A percentile compares a stretch with the other conserved stretches of the same genome.
phyloP scores from a whole-genome alignment of 92 coral and sea anemone species.

The Porites divaricata region DNA sequence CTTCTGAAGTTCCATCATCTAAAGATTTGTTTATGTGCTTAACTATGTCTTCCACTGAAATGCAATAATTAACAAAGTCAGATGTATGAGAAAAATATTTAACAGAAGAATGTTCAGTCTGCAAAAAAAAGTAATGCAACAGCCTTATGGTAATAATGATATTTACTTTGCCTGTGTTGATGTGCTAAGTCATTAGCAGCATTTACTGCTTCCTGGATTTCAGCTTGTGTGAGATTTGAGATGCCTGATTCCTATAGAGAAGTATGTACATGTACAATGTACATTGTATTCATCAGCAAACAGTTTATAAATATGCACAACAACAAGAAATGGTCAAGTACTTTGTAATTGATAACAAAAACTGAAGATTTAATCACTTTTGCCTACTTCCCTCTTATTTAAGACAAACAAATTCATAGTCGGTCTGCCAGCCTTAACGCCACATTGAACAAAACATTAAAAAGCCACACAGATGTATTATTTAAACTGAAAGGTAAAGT shows the following conservation, averaged over 20 bases:
- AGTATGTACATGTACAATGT: not conserved
- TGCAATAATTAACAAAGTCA: not conserved
- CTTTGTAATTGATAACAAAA: too few relatives aligned
- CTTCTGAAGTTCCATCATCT: conserved; percentile 77
- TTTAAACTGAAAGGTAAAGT: too few relatives aligned
- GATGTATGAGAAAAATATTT: not conserved
- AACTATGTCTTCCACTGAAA: conserved; percentile 77
- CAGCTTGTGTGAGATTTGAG: conserved; percentile 75
- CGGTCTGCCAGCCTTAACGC: too few relatives aligned
- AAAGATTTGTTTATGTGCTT: conserved; percentile 79
- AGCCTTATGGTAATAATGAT: too few relatives aligned
- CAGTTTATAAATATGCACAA: too few relatives aligned
- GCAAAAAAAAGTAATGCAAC: not conserved
- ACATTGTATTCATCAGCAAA: not conserved
- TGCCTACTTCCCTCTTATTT: too few relatives aligned
- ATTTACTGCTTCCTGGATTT: conserved; percentile 77
- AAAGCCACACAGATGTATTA: too few relatives aligned
- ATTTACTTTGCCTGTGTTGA: conserved; percentile 81
- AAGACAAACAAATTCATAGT: too few relatives aligned
- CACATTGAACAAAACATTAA: too few relatives aligned
- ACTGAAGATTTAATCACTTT: too few relatives aligned
- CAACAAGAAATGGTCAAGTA: too few relatives aligned
- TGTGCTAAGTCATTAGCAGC: conserved; percentile 86
- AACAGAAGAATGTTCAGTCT: not conserved
- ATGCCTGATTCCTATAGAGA: conserved; percentile 66